A percentile compares a stretch with the other conserved stretches of the same genome.
Conservation (phyloP, 2,113 vertebrate genomes). For the western clawed frog (Xenopus tropicalis) region UCB_Xtro_10.0 CM004445.2:9719001-9719500, state of each 20-base stretch:
- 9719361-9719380: conserved; percentile 62
- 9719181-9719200: conserved; percentile 68
- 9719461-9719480: too few relatives aligned
- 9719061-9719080: conserved; percentile 48
- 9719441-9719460: too few relatives aligned
- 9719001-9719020: conserved; percentile 23
- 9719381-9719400: conserved; percentile 50
- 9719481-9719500: too few relatives aligned
- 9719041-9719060: conserved; percentile 35
- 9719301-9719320: conserved; percentile 89
- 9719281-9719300: conserved; percentile 82
- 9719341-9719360: conserved; percentile 83
- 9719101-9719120: conserved; percentile 60
- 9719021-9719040: neutral
- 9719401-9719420: conserved; percentile 55
- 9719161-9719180: conserved; percentile 73
- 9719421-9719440: conserved; percentile 19
- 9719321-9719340: conserved; percentile 83
- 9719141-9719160: conserved; percentile 61
- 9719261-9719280: conserved; percentile 86
- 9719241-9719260: conserved; percentile 86
- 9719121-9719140: conserved; percentile 65
- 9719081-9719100: conserved; percentile 63
- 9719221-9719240: conserved; percentile 72
- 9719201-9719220: conserved; percentile 53